Evolutionary conservation across 2,888 invertebrate genomes (phyloP).

Genomic region (Dyspetes luteomarginatus): DNA sequence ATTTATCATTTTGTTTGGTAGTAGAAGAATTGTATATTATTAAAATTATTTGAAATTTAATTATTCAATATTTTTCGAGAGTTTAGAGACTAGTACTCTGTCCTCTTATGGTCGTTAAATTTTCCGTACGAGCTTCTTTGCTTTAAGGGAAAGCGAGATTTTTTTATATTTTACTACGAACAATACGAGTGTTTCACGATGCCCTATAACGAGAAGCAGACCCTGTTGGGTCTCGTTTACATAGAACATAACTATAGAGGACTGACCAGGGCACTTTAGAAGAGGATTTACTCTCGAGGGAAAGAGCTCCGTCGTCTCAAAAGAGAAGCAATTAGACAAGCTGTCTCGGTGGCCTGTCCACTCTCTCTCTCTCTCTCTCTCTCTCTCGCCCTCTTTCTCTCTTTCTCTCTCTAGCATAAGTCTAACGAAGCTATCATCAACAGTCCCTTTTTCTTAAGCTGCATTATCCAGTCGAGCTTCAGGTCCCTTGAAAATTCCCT

Average conservation of each 20-base stretch:
- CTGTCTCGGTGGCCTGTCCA: not conserved
- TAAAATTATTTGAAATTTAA: no score
- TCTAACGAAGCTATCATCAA: not conserved
- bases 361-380: not conserved
- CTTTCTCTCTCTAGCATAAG: not conserved
- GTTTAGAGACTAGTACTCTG: no score
- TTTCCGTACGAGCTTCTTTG: not conserved
- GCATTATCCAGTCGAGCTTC: no score
- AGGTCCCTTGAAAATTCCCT: no score
- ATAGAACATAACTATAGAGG: not conserved
- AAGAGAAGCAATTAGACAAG: conserved; percentile 50
- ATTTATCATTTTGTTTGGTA: no score
- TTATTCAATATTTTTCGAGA: no score
- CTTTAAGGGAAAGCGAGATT: not conserved
- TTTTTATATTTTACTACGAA: conserved; percentile 14
- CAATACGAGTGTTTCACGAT: not conserved
- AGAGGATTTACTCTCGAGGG: conserved; percentile 49
- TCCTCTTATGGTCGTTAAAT: no score
- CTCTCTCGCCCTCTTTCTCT: not conserved
- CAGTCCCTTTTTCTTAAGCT: no score
- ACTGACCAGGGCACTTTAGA: conserved; percentile 40
- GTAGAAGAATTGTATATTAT: no score
- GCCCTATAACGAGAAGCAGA: conserved; percentile 21
- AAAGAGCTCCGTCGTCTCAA: conserved; percentile 9
- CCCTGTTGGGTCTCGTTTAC: conserved; percentile 12